These are phyloP conservation scores for Mactromeris polynyma DNA, from an alignment of 2,888 invertebrate species.

Conservation along the genomic window DNA sequence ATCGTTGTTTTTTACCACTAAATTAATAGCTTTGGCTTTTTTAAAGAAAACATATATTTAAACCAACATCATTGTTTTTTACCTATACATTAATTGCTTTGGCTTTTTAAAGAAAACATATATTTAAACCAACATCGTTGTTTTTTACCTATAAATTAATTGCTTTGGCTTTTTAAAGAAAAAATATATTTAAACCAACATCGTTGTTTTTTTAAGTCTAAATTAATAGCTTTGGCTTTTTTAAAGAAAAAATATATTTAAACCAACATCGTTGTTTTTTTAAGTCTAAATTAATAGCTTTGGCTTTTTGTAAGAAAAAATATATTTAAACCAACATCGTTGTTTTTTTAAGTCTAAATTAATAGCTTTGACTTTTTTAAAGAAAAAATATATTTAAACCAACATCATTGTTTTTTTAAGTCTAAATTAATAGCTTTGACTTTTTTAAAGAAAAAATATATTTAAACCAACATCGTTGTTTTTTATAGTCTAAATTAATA, in stretches of 20 bases:
- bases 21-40: neutral
- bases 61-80: neutral
- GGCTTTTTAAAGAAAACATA: neutral
- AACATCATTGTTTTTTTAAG: neutral
- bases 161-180: neutral
- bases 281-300: neutral
- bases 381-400: neutral
- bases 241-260: neutral
- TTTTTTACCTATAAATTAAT: neutral
- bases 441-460: neutral
- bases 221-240: neutral
- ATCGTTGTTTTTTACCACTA: neutral
- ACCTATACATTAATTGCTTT: neutral
- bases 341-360: neutral
- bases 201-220: neutral
- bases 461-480: neutral
- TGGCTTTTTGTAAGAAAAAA: neutral
- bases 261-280: neutral
- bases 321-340: neutral
- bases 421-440: no score
- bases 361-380: neutral
- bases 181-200: neutral
- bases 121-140: neutral
- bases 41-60: neutral
- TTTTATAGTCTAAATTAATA: neutral